Conservation (phyloP, 2,797 vertebrate genomes). For the Coluber constrictor region DNA sequence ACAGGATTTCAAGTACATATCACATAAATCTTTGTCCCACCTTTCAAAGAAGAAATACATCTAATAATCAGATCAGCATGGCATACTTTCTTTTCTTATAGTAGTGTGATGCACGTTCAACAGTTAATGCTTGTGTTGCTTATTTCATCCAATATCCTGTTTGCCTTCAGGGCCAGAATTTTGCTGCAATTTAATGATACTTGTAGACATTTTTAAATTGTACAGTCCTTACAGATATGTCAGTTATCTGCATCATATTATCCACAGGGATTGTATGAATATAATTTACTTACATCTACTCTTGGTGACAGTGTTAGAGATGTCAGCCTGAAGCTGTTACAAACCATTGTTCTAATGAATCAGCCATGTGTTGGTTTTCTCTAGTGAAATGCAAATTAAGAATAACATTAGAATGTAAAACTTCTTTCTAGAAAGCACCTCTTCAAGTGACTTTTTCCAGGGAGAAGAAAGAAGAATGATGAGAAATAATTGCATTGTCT, state of each 20-base stretch:
- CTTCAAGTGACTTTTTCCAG: slow-evolving; percentile 8
- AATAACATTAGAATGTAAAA: neutral
- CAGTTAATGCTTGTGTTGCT: neutral
- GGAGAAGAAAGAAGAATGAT: neutral
- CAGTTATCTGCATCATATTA: neutral
- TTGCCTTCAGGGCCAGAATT: neutral
- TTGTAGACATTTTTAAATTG: neutral
- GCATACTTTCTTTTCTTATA: neutral
- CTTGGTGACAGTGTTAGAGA: slow-evolving; percentile 40
- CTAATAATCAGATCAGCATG: neutral
- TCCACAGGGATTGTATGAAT: slow-evolving; percentile 33
- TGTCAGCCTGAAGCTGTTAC: slow-evolving; percentile 39
- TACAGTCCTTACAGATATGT: neutral
- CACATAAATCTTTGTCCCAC: neutral
- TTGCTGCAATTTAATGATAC: neutral
- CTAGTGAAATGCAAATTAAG: slow-evolving; percentile 25
- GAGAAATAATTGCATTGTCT: slow-evolving; percentile 11
- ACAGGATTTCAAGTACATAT: neutral
- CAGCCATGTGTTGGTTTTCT: slow-evolving; percentile 28
- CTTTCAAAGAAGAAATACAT: neutral
- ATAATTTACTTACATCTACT: slow-evolving; percentile 48
- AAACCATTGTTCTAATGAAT: slow-evolving; percentile 36
- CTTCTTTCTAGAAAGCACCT: neutral
- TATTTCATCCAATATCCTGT: neutral
- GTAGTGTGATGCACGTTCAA: neutral